Evolutionary conservation across 2,888 invertebrate species (phyloP), one percentile per base, ranked within the genome.

Genomic region (Apomyelois bistriatella): DNA sequence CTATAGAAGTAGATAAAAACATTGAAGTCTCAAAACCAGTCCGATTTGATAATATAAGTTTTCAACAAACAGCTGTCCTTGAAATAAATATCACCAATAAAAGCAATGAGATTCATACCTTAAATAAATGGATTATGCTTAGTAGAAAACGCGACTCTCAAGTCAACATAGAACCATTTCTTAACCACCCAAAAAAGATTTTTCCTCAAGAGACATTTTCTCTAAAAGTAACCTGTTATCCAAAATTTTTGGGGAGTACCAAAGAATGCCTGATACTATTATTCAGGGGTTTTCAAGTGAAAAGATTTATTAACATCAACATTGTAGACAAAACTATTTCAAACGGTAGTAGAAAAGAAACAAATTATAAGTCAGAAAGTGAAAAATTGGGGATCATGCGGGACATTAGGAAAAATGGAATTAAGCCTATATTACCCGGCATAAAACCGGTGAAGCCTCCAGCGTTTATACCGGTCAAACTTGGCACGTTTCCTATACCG

Each of bases 201-300:
- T 65, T 74, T 49, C 89, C 92, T 0, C 72, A 74, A 1, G 72
- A 88, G 58, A 76, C 76, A 30, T 65, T 91, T 43, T 69, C 66
- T 16, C 89, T 92, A 49, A 78, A 68, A 36, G 84, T 94, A 51
- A 79, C 75, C 53, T 94, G 93, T 60, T 74, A 67, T 35, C 92
- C 92, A 6, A 92, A 90, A 75, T 92, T 92, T 72, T 81, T 93
- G 53, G 95, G 95, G 1, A 74, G 70, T 42, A 91, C 92, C 9
- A 91, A 86, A 58, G 95, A 95, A 83, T 74, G 92, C 36, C 77
- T 94, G 48, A 76, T 93, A 16, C 90, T 95, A 59, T 70, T 84
- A 43, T 95, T 95, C 68, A 85, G 82, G 68, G 85, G 89, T 28
- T 94, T 94, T 68, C 91, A 91, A 72, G 85, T 94, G 22, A 92